Conservation (phyloP, 2,888 invertebrate species). For the Sphinx pinastri region DNA sequence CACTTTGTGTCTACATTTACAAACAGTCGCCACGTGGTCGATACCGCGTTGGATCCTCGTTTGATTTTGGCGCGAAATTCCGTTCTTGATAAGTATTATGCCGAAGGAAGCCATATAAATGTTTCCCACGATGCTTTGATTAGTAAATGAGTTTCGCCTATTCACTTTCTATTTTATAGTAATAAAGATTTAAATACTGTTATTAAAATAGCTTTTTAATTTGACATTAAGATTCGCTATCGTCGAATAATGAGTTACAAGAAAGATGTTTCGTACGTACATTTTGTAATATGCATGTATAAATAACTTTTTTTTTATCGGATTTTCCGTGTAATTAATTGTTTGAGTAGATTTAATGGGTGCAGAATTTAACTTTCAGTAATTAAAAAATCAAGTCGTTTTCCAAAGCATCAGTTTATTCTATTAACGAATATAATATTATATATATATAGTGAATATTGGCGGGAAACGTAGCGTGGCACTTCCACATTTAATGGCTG, state of each 20-base stretch:
- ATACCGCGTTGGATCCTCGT: conserved; percentile 52
- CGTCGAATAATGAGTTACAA: background rate
- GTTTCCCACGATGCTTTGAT: conserved; percentile 19
- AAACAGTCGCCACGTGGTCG: conserved; percentile 59
- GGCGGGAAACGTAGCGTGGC: conserved; percentile 78
- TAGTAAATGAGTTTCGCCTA: conserved; percentile 7
- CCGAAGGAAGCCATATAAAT: conserved; percentile 27
- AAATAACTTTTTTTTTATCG: no score
- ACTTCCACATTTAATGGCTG: conserved; percentile 72
- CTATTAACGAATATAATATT: conserved; percentile 46
- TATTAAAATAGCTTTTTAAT: conserved; percentile 3
- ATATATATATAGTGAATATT: conserved; percentile 32
- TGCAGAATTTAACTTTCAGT: background rate
- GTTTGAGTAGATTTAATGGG: no score
- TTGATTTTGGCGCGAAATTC: conserved; percentile 58
- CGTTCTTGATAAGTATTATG: conserved; percentile 6
- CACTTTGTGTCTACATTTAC: background rate
- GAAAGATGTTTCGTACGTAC: no score
- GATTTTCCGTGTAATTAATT: conserved; percentile 21
- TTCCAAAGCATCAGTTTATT: conserved; percentile 34
- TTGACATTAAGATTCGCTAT: conserved; percentile 4
- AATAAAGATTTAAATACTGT: conserved; percentile 27
- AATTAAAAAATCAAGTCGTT: conserved; percentile 29
- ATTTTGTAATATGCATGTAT: background rate
- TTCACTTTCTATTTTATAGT: conserved; percentile 19